Base-by-base conservation (phyloP, 2,113 vertebrate species). In the Cyprinodon variegatus region DNA sequence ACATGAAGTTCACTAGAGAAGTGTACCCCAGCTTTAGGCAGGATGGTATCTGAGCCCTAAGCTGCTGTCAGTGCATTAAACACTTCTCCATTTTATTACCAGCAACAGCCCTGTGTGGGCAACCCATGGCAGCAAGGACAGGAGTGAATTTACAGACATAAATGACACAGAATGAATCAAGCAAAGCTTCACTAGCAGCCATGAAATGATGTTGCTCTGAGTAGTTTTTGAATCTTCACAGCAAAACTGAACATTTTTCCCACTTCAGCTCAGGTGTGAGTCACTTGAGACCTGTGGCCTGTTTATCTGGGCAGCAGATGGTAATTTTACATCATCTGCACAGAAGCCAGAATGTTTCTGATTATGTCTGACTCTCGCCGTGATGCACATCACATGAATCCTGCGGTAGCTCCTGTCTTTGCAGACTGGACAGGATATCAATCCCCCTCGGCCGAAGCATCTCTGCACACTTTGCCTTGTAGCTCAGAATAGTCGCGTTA, bases 331-430 rank as follows among this genome's bases (percentile, higher is more conserved):
- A 79, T 77, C 65, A 79, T 77, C 48, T 74, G 68, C 79, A 77
- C 74, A 73, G 70, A 69, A 85, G 89, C 87, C 76, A 85, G 74
- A 81, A 84, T 85, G 68, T 78, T 84, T 85, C 77, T 71, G 83
- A 79, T 90, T 86, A 85, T 11, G 63, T 68, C 75, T 83, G 82
- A 88, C 87, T 72, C 79, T 72, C 71, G 79, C 76, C 77, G 78
- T 61, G n/a, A 77, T 84, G 77, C 74, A 85, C 79, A 81, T 90
- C 87, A 89, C 84, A 76, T 82, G 82, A 81, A 86, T 78, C 68
- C 78, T 67, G 74, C 79, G 72, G 71, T 70, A 46, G 65, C 65
- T 79, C 70, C 70, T 83, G 80, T 80, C 62, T 74, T 76, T 78
- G 71, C 70, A 73, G 78, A 73, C 79, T 84, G 82, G 70, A 89